Evolutionary conservation across 2,113 vertebrate species (phyloP), one percentile per base, ranked within the genome.

Genomic region (Polypterus senegalus): DNA sequence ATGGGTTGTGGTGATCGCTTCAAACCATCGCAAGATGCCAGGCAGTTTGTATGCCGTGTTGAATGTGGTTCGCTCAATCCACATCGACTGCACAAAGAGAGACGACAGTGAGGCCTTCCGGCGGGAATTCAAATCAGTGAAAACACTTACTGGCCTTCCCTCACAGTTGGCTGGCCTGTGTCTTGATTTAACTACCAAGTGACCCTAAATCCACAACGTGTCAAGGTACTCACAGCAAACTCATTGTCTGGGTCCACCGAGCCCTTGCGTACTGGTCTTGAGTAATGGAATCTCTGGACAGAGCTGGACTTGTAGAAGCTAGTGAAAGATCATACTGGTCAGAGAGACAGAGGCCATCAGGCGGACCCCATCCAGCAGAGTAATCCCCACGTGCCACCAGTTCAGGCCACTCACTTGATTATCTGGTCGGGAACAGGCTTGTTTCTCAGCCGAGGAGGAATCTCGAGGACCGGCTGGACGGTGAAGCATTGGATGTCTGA

Each of bases 221-320:
- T 46, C 46, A 48, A 11, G n/a, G 58, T 70, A 90, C 96, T 90
- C 77, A 99, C 96, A 52, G 86, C 88, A 86, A 99, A 99, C 73
- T 99, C 96, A 63, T 99, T 99, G 79, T 94, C 89, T 4, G 91
- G 93, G 72, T 99, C 94, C 64, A 94, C 83, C 0, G 89, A 84
- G 54, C 92, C 95, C 78, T 76, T 94, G 74, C 91, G 89, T 71
- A 97, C 89, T 10, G 96, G 96, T 70, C 92, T 83, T 64, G 96
- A 99, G 63, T 99, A 97, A 71, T 97, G 89, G 66, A 99, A 99
- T 6, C 79, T 81, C 49, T 99, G 95, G 70, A 99, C 96, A 0
- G 97, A 92, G 81, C 97, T 99, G 65, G 92, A 93, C 74, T 98
- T 98, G 70, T 97, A 99, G 83, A 98, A 99, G 79, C 95, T 99